Base-by-base conservation (phyloP, 2,113 vertebrate genomes). In the Grammomys surdaster region DNA sequence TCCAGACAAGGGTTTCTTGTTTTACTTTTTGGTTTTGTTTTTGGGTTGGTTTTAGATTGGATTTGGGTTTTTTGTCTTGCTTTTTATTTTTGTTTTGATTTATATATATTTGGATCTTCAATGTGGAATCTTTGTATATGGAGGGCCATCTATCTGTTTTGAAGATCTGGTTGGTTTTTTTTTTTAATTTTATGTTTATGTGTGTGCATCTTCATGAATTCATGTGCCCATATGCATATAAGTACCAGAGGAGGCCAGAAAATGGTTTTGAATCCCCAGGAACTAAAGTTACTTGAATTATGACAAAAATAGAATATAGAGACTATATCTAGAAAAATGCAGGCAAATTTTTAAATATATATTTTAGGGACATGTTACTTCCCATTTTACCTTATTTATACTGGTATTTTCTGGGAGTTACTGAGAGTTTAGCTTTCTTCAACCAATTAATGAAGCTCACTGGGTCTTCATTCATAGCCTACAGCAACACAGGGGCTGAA, bases 321-420 rank as follows among this genome's bases (percentile, higher is more conserved):
- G 78, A 24, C 78, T n/a, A 40, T 40, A 26, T 26, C 20, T 82
- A 58, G 20, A 78, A 92, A 95, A 86, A 58, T 20, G 9, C 13
- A 90, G 16, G 9, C 11, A 82, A 2, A 19, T 51, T 95, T 75
- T 67, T 58, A 65, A 88, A 33, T 90, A 5, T 94, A 8, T 87
- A 85, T 78, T 91, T 94, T 24, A 58, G 73, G 70, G 81, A 81
- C 92, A 43, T 33, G 70, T 26, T 36, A 43, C 92, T 85, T 95
- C 40, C 58, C 22, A 28, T 86, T 92, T 78, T 72, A 58, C 11
- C n/a, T 95, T 48, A 43, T 24, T 94, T 89, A 90, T 90, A 60
- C 91, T 87, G 20, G 19, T n/a, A 51, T 70, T 56, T 84, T 91
- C 69, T 85, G 31, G 28, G 5, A 33, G 58, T 88, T 78, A 22